Conservation (phyloP, 2,113 vertebrate genomes). For the Miniopterus natalensis region DNA sequence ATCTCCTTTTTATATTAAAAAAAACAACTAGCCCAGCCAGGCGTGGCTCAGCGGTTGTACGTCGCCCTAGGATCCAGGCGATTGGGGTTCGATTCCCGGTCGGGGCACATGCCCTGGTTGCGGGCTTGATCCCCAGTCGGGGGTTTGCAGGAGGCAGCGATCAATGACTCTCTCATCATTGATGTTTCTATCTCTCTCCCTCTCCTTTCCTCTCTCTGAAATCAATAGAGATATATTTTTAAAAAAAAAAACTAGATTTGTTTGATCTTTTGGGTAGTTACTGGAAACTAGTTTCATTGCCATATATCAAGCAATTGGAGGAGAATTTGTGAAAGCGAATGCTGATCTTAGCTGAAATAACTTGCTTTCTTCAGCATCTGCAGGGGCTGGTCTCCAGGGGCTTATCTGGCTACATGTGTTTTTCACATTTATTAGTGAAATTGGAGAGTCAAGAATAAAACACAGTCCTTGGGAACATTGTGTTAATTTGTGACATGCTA, state of each 20-base stretch:
- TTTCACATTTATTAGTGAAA: slow-evolving; percentile 84
- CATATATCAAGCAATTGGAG: not conserved
- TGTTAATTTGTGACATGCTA: slow-evolving; percentile 67
- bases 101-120: no score
- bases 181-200: no score
- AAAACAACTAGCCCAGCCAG: not conserved
- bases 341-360: slow-evolving; percentile 64
- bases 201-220: no score
- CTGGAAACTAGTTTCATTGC: slow-evolving; percentile 8
- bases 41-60: no score
- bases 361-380: slow-evolving; percentile 71
- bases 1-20: not conserved
- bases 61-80: no score
- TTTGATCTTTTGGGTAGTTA: not conserved
- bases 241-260: not conserved
- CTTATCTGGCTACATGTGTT: slow-evolving; percentile 72
- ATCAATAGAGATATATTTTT: not conserved
- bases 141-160: no score
- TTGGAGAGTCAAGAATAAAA: slow-evolving; percentile 74
- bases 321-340: not conserved
- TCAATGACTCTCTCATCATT: no score
- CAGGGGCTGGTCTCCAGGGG: slow-evolving; percentile 68
- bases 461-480: slow-evolving; percentile 68
- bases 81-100: no score
- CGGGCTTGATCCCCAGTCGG: no score